These are phyloP conservation scores for Andrena camellia DNA, from an alignment of 2,888 invertebrate genomes.

Conservation along the genomic window DNA sequence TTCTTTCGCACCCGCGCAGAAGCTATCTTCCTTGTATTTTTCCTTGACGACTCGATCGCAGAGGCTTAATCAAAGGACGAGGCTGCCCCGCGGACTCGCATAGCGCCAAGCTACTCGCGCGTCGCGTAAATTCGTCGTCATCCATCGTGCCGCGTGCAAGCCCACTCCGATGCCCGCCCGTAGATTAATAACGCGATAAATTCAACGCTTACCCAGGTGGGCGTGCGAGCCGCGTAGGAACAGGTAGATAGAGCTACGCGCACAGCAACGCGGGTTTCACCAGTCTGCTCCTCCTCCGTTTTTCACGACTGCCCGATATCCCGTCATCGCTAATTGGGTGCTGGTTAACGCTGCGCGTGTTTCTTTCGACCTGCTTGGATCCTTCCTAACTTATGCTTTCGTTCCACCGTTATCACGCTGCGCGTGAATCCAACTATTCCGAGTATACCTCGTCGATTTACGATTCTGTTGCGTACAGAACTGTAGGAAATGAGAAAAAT, in stretches of 20 bases:
- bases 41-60: constrained; percentile 43
- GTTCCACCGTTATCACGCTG: too few relatives aligned
- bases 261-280: constrained; percentile 28
- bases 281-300: constrained; percentile 3
- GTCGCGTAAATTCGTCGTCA: constrained; percentile 66
- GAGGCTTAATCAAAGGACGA: constrained; percentile 26
- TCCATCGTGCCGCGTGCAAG: constrained; percentile 34
- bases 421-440: background rate
- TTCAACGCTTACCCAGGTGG: constrained; percentile 71
- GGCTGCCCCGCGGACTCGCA: constrained; percentile 22
- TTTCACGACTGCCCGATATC: constrained; percentile 25
- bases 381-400: background rate
- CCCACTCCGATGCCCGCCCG: constrained; percentile 35
- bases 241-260: constrained; percentile 52
- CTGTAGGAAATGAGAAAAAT: too few relatives aligned
- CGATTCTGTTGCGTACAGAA: too few relatives aligned
- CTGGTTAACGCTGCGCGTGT: constrained; percentile 29
- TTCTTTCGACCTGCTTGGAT: background rate
- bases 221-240: constrained; percentile 51
- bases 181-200: constrained; percentile 79
- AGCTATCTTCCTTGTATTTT: constrained; percentile 38
- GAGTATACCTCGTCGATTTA: background rate
- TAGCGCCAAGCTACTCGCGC: constrained; percentile 26
- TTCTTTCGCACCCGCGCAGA: constrained; percentile 3
- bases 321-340: constrained; percentile 28